phyloP scores from a whole-genome alignment of 1,140 invertebrate species.

The Diplogasteroides magnus region DNA sequence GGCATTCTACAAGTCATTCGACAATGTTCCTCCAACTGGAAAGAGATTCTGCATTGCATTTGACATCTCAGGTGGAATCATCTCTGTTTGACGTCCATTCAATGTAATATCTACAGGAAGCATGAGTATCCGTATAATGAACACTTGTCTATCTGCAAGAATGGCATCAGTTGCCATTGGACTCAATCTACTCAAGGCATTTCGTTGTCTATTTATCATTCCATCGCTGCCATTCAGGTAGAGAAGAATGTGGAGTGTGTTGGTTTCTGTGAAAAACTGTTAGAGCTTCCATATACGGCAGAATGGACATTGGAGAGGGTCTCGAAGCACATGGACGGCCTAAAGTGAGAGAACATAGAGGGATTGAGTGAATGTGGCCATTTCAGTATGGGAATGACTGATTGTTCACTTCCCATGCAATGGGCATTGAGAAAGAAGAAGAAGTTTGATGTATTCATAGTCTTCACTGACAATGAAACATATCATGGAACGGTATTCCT shows the following conservation, averaged over 20 bases:
- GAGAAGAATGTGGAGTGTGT: not conserved
- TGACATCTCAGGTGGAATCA: not conserved
- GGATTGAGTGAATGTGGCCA: not conserved
- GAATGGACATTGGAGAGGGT: not conserved
- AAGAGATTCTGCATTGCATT: not conserved
- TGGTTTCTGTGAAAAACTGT: not conserved
- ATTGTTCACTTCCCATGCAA: not conserved
- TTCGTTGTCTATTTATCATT: too few species aligned
- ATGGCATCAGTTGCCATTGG: slow-evolving; percentile 55
- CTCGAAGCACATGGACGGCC: not conserved
- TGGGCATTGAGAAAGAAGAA: not conserved
- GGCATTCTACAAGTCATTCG: not conserved
- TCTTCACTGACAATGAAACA: not conserved
- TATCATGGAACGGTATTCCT: not conserved
- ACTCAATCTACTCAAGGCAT: not conserved
- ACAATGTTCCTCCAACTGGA: not conserved
- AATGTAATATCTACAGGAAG: slow-evolving; percentile 20
- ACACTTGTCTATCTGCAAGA: slow-evolving; percentile 55
- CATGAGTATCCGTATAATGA: slow-evolving; percentile 57
- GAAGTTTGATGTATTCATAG: not conserved
- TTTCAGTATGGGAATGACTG: not conserved
- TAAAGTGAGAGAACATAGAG: not conserved
- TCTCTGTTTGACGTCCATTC: not conserved
- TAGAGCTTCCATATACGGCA: not conserved
- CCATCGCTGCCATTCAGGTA: too few species aligned